These are phyloP conservation scores for Luffia ferchaultella DNA, from an alignment of 2,888 invertebrate genomes.

Conservation along the genomic window DNA sequence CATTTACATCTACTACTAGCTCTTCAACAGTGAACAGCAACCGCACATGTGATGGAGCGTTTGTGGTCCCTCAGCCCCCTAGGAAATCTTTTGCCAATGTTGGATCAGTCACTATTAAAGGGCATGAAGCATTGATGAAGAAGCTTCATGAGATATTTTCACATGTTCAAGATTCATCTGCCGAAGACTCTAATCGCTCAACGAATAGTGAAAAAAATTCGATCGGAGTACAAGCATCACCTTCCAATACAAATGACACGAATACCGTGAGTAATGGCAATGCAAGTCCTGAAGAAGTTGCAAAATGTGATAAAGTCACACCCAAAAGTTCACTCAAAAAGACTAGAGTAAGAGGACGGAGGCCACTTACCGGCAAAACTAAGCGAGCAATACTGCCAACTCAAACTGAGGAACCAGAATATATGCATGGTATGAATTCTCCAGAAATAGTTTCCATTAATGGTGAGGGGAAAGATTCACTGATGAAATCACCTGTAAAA, in stretches of 20 bases:
- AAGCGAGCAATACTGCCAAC: slow-evolving; percentile 51
- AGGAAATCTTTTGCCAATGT: slow-evolving; percentile 47
- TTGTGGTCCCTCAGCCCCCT: slow-evolving; percentile 57
- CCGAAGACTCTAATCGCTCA: slow-evolving; percentile 35
- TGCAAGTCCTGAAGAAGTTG: slow-evolving; percentile 49
- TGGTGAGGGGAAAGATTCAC: slow-evolving; percentile 35
- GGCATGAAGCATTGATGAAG: slow-evolving; percentile 46
- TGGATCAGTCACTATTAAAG: slow-evolving; percentile 41
- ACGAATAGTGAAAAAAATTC: slow-evolving; percentile 47
- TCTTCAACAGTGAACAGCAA: slow-evolving; percentile 44
- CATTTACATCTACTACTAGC: slow-evolving; percentile 50
- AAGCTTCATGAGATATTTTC: slow-evolving; percentile 53
- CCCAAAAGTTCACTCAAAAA: slow-evolving; percentile 63
- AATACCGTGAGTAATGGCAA: slow-evolving; percentile 42
- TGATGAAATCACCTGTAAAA: slow-evolving; percentile 34
- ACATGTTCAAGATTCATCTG: slow-evolving; percentile 37
- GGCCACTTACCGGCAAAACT: slow-evolving; percentile 48
- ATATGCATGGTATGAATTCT: slow-evolving; percentile 52
- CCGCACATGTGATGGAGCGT: slow-evolving; percentile 54
- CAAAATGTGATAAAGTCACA: slow-evolving; percentile 47
- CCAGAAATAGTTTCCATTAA: slow-evolving; percentile 56
- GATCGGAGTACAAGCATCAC: slow-evolving; percentile 42
- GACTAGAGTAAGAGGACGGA: slow-evolving; percentile 44
- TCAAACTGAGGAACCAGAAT: slow-evolving; percentile 49
- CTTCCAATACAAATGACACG: slow-evolving; percentile 25